Conservation (phyloP, 2,797 vertebrate genomes). For the Rhinella marina region DNA sequence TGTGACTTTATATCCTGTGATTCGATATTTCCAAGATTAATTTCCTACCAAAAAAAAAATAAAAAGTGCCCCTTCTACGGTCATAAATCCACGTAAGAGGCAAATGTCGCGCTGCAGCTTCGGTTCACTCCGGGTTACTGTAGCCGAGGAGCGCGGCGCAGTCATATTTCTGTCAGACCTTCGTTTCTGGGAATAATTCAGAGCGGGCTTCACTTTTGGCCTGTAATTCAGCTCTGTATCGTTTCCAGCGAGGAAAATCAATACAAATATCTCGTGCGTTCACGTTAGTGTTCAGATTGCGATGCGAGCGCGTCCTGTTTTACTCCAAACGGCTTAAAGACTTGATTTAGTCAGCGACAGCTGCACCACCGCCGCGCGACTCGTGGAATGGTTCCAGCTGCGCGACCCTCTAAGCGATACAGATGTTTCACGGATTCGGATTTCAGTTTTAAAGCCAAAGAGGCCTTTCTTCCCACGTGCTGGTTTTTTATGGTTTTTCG, state of each 20-base stretch:
- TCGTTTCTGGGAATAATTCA: slow-evolving; percentile 34
- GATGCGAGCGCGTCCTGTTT: not conserved
- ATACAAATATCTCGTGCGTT: not conserved
- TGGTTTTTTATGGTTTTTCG: slow-evolving; percentile 36
- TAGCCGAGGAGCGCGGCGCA: not conserved
- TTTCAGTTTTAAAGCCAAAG: slow-evolving; percentile 45
- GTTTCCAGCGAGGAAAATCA: not conserved
- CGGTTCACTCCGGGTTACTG: slow-evolving; percentile 44
- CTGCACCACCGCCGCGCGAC: not conserved
- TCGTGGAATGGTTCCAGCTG: not conserved
- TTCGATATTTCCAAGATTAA: slow-evolving; percentile 42
- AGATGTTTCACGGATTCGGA: slow-evolving; percentile 51
- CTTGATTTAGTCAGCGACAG: slow-evolving; percentile 14
- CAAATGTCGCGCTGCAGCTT: not conserved
- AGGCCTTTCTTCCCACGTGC: not conserved
- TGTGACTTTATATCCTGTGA: slow-evolving; percentile 44
- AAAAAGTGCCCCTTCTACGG: slow-evolving; percentile 5
- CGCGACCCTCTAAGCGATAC: slow-evolving; percentile 26
- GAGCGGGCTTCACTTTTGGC: slow-evolving; percentile 1
- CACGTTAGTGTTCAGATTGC: not conserved
- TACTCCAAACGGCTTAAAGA: not conserved
- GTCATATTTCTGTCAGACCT: slow-evolving; percentile 17
- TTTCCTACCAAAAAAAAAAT: slow-evolving; percentile 23
- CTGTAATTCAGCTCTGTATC: not conserved
- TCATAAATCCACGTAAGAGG: slow-evolving; percentile 46